Evolutionary conservation across 2,888 invertebrate species (phyloP).

Genomic region (Gastrophysa polygoni): DNA sequence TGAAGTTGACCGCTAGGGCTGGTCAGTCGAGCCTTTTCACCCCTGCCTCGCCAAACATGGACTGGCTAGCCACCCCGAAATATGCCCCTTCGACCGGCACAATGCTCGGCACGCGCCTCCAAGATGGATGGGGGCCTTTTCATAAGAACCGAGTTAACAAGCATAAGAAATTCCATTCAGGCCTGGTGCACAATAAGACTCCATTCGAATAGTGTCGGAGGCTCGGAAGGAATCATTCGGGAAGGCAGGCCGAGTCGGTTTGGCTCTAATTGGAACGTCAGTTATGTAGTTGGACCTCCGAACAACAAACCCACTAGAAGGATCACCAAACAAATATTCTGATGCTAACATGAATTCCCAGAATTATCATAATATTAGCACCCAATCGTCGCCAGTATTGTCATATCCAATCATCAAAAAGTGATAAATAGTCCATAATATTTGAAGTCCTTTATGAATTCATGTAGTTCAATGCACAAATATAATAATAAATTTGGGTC

Average conservation of each 20-base stretch:
- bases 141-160: slow-evolving; percentile 35
- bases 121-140: slow-evolving; percentile 33
- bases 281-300: too few species aligned
- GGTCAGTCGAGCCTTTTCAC: slow-evolving; percentile 50
- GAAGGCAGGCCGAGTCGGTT: slow-evolving; percentile 1
- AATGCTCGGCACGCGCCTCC: slow-evolving; percentile 45
- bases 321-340: too few species aligned
- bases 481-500: too few species aligned
- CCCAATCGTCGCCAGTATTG: too few species aligned
- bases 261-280: too few species aligned
- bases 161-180: slow-evolving; percentile 39
- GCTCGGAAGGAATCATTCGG: slow-evolving; percentile 19
- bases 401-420: too few species aligned
- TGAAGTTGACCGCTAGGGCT: slow-evolving; percentile 44
- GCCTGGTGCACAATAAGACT: slow-evolving; percentile 27
- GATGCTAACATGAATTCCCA: too few species aligned
- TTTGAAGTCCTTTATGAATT: too few species aligned
- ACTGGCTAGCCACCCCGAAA: slow-evolving; percentile 23
- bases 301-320: too few species aligned
- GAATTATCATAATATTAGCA: too few species aligned
- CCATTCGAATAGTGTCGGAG: slow-evolving; percentile 35
- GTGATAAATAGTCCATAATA: too few species aligned
- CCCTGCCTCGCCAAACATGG: slow-evolving; percentile 30
- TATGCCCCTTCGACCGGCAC: slow-evolving; percentile 34
- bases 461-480: too few species aligned